phyloP scores from a whole-genome alignment of 2,888 invertebrate species.

The Tigriopus californicus region DNA sequence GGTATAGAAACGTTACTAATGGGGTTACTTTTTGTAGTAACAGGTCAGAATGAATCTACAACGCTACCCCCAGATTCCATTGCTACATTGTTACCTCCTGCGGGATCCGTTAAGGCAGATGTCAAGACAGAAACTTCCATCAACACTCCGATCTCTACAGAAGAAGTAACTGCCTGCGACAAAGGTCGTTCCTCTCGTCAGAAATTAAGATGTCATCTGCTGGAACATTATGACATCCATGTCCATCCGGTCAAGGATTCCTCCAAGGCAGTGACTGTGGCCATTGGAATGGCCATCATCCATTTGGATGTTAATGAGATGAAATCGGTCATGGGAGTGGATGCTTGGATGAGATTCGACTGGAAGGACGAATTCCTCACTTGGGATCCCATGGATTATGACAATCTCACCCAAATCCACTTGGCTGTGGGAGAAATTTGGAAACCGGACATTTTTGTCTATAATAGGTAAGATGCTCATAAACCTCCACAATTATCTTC shows the following conservation, averaged over 20 bases:
- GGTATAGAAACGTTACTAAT: too few relatives aligned
- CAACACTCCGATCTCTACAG: too few relatives aligned
- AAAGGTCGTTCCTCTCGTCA: conserved; percentile 2
- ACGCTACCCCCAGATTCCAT: too few relatives aligned
- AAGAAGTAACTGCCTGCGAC: too few relatives aligned
- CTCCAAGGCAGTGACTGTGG: background rate
- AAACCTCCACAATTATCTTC: too few relatives aligned
- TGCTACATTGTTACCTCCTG: too few relatives aligned
- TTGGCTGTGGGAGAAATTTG: conserved; percentile 7
- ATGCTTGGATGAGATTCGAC: conserved; percentile 10
- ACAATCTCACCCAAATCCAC: conserved; percentile 7
- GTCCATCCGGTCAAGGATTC: conserved; percentile 2
- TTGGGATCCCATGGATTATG: conserved; percentile 7
- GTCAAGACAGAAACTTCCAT: too few relatives aligned
- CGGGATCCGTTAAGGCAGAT: too few relatives aligned
- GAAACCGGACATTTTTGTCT: conserved; percentile 12
- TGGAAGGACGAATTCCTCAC: conserved; percentile 12
- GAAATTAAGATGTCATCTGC: background rate
- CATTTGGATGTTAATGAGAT: conserved; percentile 9
- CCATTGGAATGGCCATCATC: conserved; percentile 9
- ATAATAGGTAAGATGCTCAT: conserved; percentile 3
- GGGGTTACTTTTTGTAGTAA: too few relatives aligned
- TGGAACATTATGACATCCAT: background rate
- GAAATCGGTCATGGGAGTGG: conserved; percentile 5
- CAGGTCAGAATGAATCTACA: too few relatives aligned